Percentiles rank a stretch among this genome's conserved stretches.
Conservation (phyloP, 2,113 vertebrate species). For the cattle (Bos taurus) region DNA sequence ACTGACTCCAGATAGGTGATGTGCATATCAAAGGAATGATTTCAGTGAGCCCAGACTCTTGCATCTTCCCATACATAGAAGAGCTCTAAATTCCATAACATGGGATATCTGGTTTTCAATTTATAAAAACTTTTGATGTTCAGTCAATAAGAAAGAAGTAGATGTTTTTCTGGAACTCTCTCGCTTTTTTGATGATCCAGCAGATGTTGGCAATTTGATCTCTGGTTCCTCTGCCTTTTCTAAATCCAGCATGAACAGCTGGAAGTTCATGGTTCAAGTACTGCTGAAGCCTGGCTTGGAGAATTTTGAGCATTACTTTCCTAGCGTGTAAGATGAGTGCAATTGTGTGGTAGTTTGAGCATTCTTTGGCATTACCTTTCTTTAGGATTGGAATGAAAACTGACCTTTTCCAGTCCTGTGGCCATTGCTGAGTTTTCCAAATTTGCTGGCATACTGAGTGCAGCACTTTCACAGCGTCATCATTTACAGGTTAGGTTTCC, state of each 20-base stretch:
- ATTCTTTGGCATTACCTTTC: background rate
- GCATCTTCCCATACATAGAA: background rate
- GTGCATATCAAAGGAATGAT: background rate
- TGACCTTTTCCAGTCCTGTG: no score
- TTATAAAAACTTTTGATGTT: background rate
- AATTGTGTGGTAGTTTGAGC: background rate
- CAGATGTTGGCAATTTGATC: background rate
- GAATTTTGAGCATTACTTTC: background rate
- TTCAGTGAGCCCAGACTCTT: background rate
- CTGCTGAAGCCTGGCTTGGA: background rate
- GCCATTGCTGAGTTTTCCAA: no score
- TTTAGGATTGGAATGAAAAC: background rate
- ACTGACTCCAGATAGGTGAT: background rate
- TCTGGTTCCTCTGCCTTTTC: background rate
- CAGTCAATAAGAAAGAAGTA: background rate
- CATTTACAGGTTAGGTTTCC: background rate
- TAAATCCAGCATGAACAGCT: background rate
- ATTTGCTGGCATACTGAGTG: no score
- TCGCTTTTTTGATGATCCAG: background rate
- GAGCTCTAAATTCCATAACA: background rate
- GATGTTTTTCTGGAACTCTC: background rate
- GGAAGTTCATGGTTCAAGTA: background rate
- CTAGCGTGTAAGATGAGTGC: background rate
- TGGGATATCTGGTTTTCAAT: background rate
- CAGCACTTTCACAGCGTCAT: no score